A percentile compares a stretch with the other conserved stretches of the same genome.
These are phyloP conservation scores for mouse (Mus musculus) DNA, from an alignment of 2,113 vertebrate genomes.

Conservation along the genomic window GRCm39 chr17:45353501-45354000, in stretches of 20 bases:
- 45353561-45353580: not conserved
- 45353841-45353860: slow-evolving; percentile 7
- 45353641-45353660: not conserved
- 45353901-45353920: not conserved
- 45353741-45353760: not conserved
- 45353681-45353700: not conserved
- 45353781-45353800: not conserved
- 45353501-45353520: not conserved
- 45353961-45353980: not conserved
- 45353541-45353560: not conserved
- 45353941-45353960: not conserved
- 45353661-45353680: not conserved
- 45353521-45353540: not conserved
- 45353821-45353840: not conserved
- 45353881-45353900: not conserved
- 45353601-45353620: not conserved
- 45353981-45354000: not conserved
- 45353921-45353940: not conserved
- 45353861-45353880: not conserved
- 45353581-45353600: not conserved
- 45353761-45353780: not conserved
- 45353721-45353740: not conserved
- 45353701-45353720: no score
- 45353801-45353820: not conserved
- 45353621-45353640: not conserved